phyloP scores from a whole-genome alignment of 2,113 vertebrate species.

The Sula dactylatra region DNA sequence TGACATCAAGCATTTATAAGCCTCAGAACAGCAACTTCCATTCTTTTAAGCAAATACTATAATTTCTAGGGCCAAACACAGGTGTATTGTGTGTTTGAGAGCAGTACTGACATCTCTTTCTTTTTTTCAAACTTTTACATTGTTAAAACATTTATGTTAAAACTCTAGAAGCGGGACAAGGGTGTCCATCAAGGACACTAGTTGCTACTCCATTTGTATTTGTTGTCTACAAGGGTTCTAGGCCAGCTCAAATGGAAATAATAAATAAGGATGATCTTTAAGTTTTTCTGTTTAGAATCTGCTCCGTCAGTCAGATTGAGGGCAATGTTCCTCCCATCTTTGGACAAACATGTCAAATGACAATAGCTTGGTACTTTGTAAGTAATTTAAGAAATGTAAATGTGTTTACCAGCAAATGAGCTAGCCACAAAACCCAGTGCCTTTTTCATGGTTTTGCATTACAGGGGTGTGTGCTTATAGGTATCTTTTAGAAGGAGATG shows the following conservation, averaged over 20 bases:
- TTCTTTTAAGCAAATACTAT: not conserved
- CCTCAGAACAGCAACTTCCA: not conserved
- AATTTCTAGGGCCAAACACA: not conserved
- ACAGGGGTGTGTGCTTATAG: fast-evolving
- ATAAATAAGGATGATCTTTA: not conserved
- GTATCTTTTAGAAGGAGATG: not conserved
- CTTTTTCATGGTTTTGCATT: not conserved
- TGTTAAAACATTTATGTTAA: not conserved
- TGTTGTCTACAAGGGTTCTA: not conserved
- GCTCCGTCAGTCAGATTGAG: not conserved
- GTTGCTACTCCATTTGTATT: not conserved
- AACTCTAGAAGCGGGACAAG: not conserved
- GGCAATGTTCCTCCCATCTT: not conserved
- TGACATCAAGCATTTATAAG: not conserved
- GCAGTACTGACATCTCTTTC: not conserved
- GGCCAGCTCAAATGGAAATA: not conserved
- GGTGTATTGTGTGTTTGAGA: not conserved
- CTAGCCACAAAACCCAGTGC: not conserved
- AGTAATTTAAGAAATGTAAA: not conserved
- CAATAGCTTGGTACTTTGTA: not conserved
- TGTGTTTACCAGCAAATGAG: not conserved
- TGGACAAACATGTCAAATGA: not conserved
- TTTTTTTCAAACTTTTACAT: not conserved
- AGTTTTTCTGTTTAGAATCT: not conserved
- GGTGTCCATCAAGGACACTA: not conserved